phyloP scores from a whole-genome alignment of 2,888 invertebrate species.

The Prosapia bicincta region DNA sequence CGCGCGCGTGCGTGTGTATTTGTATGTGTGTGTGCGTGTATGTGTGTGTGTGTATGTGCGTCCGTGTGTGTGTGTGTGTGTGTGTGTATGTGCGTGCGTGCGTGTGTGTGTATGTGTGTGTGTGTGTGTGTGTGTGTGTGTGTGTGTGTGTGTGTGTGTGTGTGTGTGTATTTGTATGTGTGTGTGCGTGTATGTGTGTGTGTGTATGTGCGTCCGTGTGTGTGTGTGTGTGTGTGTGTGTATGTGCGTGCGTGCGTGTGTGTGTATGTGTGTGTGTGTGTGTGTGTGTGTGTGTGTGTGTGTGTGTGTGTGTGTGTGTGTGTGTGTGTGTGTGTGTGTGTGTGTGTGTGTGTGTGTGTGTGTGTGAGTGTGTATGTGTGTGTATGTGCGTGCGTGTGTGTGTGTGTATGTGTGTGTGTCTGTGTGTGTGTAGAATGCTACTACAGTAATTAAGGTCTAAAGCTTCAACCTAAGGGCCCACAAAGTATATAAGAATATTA shows the following conservation, averaged over 20 bases:
- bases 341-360: constrained; percentile 19
- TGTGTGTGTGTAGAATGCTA: constrained; percentile 5
- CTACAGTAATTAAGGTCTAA: too few relatives aligned
- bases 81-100: too few relatives aligned
- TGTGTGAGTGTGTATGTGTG: constrained; percentile 18
- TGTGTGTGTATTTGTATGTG: neutral
- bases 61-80: too few relatives aligned
- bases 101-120: too few relatives aligned
- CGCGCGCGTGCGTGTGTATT: too few relatives aligned
- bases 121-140: too few relatives aligned
- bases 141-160: neutral
- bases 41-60: too few relatives aligned
- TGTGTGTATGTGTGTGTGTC: constrained; percentile 28
- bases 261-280: constrained; percentile 19
- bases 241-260: constrained; percentile 15
- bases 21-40: too few relatives aligned
- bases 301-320: constrained; percentile 20
- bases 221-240: constrained; percentile 14
- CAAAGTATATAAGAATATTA: too few relatives aligned
- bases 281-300: constrained; percentile 23
- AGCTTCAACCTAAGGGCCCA: too few relatives aligned
- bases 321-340: constrained; percentile 18
- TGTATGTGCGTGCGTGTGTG: constrained; percentile 16
- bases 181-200: constrained; percentile 10
- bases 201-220: constrained; percentile 7